A percentile compares a stretch with the other conserved stretches of the same genome.
These are phyloP conservation scores for Macrotrachela quadricornifera DNA, from an alignment of 1,140 invertebrate species.

Conservation along the genomic window DNA sequence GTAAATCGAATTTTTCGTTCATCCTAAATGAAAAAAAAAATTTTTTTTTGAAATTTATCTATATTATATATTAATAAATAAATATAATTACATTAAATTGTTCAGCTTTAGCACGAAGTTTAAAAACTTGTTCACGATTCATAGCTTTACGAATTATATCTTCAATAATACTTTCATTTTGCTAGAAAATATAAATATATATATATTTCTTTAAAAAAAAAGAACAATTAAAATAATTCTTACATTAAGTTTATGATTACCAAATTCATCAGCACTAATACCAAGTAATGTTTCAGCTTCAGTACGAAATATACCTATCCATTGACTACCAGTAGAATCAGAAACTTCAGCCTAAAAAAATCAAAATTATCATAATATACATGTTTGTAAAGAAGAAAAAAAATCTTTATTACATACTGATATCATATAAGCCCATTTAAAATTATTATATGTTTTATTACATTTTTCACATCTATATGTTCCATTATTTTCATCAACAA, in stretches of 20 bases:
- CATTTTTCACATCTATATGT: slow-evolving; percentile 85
- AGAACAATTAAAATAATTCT: slow-evolving; percentile 20
- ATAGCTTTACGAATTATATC: slow-evolving; percentile 46
- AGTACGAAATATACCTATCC: slow-evolving; percentile 72
- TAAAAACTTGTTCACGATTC: slow-evolving; percentile 57
- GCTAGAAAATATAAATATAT: slow-evolving; percentile 11
- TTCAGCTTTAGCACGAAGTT: slow-evolving; percentile 62
- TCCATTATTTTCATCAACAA: slow-evolving; percentile 61
- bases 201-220: background rate
- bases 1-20: slow-evolving; percentile 55
- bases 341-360: slow-evolving; percentile 13
- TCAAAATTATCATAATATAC: no score
- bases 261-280: slow-evolving; percentile 47
- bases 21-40: slow-evolving; percentile 42
- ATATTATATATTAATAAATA: background rate
- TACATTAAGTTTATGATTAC: slow-evolving; percentile 19
- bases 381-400: no score
- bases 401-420: no score
- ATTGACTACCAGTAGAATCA: slow-evolving; percentile 55
- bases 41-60: background rate
- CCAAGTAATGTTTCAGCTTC: slow-evolving; percentile 57
- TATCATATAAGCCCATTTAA: slow-evolving; percentile 41
- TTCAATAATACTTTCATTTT: slow-evolving; percentile 30
- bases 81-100: slow-evolving; percentile 47
- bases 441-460: slow-evolving; percentile 54